A percentile compares a stretch with the other conserved stretches of the same genome.
These are phyloP conservation scores for Pogonomyrmex barbatus DNA, from an alignment of 1,140 invertebrate species.

Conservation along the genomic window DNA sequence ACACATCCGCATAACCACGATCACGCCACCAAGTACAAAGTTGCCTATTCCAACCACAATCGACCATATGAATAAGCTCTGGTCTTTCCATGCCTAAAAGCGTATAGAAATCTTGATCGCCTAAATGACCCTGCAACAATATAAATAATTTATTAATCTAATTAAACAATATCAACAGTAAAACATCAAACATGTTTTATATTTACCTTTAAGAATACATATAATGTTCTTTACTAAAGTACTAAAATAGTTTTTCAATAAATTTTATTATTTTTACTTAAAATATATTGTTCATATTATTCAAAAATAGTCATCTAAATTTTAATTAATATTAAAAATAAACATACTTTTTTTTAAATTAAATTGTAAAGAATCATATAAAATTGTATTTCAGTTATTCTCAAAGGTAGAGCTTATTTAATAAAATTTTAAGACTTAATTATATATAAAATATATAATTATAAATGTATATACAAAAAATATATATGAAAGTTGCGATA, in stretches of 20 bases:
- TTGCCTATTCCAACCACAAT: conserved; percentile 94
- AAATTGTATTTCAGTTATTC: not conserved
- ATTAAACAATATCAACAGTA: not conserved
- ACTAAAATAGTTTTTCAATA: not conserved
- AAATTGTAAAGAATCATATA: not conserved
- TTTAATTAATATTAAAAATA: conserved; percentile 15
- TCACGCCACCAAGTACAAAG: conserved; percentile 94
- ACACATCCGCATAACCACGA: conserved; percentile 92
- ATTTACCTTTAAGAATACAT: not conserved
- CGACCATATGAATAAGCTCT: conserved; percentile 91
- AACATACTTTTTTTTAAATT: not conserved
- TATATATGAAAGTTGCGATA: not conserved
- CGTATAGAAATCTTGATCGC: conserved; percentile 96
- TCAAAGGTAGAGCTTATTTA: not conserved
- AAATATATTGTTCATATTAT: not conserved
- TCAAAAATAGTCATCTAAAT: not conserved
- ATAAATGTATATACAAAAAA: not conserved
- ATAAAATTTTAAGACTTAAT: not conserved
- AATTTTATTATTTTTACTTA: not conserved
- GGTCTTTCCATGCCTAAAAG: conserved; percentile 91
- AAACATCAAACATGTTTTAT: not conserved
- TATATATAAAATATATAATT: too few relatives aligned
- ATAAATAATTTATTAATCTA: not conserved
- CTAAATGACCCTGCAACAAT: conserved; percentile 90
- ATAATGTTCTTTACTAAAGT: not conserved